Base-by-base conservation (phyloP, 1,140 invertebrate species). In the Drosophila tropicalis region DNA sequence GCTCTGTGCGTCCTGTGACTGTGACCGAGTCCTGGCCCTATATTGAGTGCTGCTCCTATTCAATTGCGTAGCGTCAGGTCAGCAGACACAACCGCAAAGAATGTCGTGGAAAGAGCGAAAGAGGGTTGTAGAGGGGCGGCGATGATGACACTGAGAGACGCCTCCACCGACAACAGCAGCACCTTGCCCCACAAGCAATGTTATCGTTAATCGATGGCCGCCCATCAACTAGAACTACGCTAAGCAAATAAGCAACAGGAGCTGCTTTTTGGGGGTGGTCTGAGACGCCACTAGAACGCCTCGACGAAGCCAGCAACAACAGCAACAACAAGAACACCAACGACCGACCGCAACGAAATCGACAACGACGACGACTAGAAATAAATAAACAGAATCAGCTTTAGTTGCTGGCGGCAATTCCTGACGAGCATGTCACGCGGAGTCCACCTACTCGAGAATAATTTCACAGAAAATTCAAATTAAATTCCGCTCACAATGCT, bases 181-280 rank as follows among this genome's bases (percentile, higher is more conserved):
- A 51, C 44, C 17, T 51, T 51, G 44, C 44, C 44, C 44, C 19
- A 10, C 19, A 12, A 58, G 56, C 47, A 67, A 57, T 76, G 79
- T 76, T 90, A 90, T 89, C 84, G 81, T 87, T 89, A 89, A 89
- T 89, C 84, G 84, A 89, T 89, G 84, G 84, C 66, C 69, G 67
- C 70, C 84, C 80, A 89, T 89, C 80, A 76, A 89, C 68, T 70
- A 68, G 58, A 76, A 89, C 68, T 68, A 68, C 62, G 68, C 83
- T 86, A 86, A 76, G 72, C 83, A 87, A 87, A 83, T 86, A 87
- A 87, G 83, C 84, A 87, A 89, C 76, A 87, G 84, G 84, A 87
- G 87, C 51, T 56, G 79, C 70, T 22, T 62, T 29, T 47, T 12
- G 40, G 61, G 39, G 29, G 39, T 71, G 70, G 71, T 71, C 60